Evolutionary conservation across 2,113 vertebrate genomes (phyloP).

Genomic region (Callospermophilus lateralis): DNA sequence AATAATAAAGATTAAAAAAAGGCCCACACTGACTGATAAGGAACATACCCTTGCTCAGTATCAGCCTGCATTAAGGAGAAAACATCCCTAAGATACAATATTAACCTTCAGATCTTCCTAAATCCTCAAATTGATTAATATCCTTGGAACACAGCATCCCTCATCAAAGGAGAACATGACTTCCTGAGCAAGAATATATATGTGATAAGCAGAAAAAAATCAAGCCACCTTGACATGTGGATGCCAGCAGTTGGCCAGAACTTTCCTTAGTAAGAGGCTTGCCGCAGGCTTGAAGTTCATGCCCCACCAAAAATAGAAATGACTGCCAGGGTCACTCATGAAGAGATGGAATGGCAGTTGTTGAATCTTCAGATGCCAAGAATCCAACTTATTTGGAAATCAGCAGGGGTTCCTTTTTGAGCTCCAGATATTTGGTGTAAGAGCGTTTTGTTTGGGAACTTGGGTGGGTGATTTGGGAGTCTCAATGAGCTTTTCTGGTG

Average conservation of each 20-base stretch:
- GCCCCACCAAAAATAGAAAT: constrained; percentile 60
- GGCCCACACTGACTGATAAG: neutral
- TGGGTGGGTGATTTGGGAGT: constrained; percentile 54
- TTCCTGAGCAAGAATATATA: constrained; percentile 31
- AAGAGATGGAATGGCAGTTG: constrained; percentile 59
- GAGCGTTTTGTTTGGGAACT: constrained; percentile 62
- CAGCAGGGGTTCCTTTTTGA: constrained; percentile 44
- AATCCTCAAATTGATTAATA: constrained; percentile 58
- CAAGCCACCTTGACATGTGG: constrained; percentile 40
- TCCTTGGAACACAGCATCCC: neutral
- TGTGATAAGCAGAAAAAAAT: constrained; percentile 36
- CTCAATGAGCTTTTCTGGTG: constrained; percentile 38
- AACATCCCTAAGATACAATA: neutral
- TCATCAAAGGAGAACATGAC: constrained; percentile 47
- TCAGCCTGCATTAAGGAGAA: constrained; percentile 11
- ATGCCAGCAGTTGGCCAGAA: neutral
- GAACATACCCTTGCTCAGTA: neutral
- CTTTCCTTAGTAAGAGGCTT: constrained; percentile 34
- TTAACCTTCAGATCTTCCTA: neutral
- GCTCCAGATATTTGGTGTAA: constrained; percentile 61
- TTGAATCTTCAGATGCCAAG: constrained; percentile 70
- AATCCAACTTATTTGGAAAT: constrained; percentile 71
- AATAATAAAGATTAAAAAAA: neutral
- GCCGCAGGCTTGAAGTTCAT: constrained; percentile 31
- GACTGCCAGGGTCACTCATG: constrained; percentile 53